These are phyloP conservation scores for Euura saliciscinereae DNA, from an alignment of 1,140 invertebrate species.

Conservation along the genomic window DNA sequence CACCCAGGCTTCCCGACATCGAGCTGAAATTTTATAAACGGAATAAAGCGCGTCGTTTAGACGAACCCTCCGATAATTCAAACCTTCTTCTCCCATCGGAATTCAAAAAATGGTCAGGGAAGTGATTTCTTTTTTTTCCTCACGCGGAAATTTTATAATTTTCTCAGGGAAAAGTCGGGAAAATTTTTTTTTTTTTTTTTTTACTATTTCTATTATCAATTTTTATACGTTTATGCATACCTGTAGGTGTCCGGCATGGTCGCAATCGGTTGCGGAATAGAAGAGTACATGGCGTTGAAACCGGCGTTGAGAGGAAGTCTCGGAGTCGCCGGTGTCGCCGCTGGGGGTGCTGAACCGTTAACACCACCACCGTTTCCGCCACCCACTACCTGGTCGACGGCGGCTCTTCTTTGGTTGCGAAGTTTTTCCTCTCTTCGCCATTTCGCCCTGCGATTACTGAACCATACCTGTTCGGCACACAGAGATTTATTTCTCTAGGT, in stretches of 20 bases:
- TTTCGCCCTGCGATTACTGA: conserved; percentile 97
- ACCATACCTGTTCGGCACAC: conserved; percentile 83
- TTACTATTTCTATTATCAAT: too few relatives aligned
- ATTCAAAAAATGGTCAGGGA: too few relatives aligned
- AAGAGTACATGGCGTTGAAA: conserved; percentile 95
- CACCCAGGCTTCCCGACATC: conserved; percentile 79
- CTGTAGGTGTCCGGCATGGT: conserved; percentile 94
- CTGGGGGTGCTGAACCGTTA: conserved; percentile 65
- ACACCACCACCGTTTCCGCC: conserved; percentile 54
- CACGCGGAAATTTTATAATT: too few relatives aligned
- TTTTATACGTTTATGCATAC: conserved; percentile 58
- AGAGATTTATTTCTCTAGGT: too few relatives aligned
- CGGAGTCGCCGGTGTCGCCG: conserved; percentile 64
- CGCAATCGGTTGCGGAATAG: conserved; percentile 91
- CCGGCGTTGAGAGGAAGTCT: conserved; percentile 84
- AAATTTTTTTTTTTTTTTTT: too few relatives aligned
- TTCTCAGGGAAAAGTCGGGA: too few relatives aligned
- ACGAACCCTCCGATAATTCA: too few relatives aligned
- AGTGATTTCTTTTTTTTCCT: too few relatives aligned
- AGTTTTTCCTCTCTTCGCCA: conserved; percentile 98
- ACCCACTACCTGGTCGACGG: conserved; percentile 62
- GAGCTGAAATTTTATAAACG: conserved; percentile 61
- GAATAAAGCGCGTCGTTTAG: too few relatives aligned
- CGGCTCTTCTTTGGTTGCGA: conserved; percentile 81
- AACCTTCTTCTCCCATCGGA: too few relatives aligned